phyloP scores from a whole-genome alignment of 2,113 vertebrate species.

The Columbina picui region DNA sequence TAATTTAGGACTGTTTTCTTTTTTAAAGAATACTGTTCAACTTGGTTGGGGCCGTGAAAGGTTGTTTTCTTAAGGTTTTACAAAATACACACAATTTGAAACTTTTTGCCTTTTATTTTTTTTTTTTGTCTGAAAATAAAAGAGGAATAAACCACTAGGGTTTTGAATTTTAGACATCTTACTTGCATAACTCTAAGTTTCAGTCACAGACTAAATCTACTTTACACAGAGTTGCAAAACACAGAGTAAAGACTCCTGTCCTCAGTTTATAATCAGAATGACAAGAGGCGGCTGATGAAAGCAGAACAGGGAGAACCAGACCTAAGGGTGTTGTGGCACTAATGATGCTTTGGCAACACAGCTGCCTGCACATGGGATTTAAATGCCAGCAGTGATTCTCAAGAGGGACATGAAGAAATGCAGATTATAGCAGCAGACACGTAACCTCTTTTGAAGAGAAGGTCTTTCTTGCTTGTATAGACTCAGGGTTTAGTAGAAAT shows the following conservation, averaged over 20 bases:
- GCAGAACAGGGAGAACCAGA: neutral
- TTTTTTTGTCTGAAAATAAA: neutral
- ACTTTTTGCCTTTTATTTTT: neutral
- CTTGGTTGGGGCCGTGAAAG: neutral
- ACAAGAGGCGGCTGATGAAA: neutral
- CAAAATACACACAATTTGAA: neutral
- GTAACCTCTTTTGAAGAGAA: neutral
- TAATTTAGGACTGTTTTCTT: conserved; percentile 56
- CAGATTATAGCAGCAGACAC: neutral
- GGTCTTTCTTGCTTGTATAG: neutral
- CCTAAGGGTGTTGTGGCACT: fast-evolving
- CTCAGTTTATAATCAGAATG: neutral
- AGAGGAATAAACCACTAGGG: neutral
- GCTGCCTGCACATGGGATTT: neutral
- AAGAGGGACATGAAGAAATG: neutral
- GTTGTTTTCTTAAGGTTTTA: conserved; percentile 7
- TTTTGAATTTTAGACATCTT: neutral
- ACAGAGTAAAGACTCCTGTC: neutral
- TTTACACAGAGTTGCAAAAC: neutral
- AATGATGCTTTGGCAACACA: neutral
- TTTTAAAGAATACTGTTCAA: neutral
- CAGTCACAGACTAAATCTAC: neutral
- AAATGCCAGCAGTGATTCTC: neutral
- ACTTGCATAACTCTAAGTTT: neutral
- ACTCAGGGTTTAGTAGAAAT: neutral